Evolutionary conservation across 2,888 invertebrate species (phyloP).

Genomic region (Sarcophaga caerulescens): DNA sequence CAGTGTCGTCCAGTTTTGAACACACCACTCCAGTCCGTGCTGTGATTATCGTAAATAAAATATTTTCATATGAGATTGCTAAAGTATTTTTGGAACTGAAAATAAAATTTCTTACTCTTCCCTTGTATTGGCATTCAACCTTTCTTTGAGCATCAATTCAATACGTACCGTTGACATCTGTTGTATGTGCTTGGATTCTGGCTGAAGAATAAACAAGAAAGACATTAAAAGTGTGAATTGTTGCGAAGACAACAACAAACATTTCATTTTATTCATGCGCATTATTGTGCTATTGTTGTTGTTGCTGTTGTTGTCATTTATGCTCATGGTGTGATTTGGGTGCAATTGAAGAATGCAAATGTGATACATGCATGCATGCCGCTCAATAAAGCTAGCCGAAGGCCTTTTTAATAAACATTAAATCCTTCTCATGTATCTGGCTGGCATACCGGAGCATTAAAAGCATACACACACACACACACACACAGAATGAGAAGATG

Average conservation of each 20-base stretch:
- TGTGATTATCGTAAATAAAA: constrained; percentile 45
- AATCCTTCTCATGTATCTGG: background rate
- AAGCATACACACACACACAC: background rate
- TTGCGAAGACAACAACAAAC: constrained; percentile 59
- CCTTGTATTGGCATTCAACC: background rate
- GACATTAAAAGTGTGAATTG: constrained; percentile 62
- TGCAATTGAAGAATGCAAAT: constrained; percentile 65
- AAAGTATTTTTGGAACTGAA: no score
- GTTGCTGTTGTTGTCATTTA: constrained; percentile 14
- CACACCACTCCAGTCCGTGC: constrained; percentile 42
- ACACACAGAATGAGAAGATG: background rate
- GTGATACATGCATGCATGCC: constrained; percentile 61
- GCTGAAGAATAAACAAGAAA: constrained; percentile 36
- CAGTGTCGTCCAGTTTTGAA: constrained; percentile 54
- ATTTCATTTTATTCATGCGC: constrained; percentile 44
- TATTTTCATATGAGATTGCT: background rate
- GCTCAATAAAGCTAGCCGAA: constrained; percentile 54
- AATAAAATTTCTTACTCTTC: background rate
- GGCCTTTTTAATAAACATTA: constrained; percentile 53
- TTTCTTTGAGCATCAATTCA: background rate
- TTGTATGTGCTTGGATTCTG: background rate
- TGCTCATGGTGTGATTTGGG: constrained; percentile 53
- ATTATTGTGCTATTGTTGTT: constrained; percentile 25
- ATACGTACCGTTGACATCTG: background rate
- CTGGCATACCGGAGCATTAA: background rate